These are phyloP conservation scores for Phortica okadai DNA, from an alignment of 2,888 invertebrate genomes.

Conservation along the genomic window DNA sequence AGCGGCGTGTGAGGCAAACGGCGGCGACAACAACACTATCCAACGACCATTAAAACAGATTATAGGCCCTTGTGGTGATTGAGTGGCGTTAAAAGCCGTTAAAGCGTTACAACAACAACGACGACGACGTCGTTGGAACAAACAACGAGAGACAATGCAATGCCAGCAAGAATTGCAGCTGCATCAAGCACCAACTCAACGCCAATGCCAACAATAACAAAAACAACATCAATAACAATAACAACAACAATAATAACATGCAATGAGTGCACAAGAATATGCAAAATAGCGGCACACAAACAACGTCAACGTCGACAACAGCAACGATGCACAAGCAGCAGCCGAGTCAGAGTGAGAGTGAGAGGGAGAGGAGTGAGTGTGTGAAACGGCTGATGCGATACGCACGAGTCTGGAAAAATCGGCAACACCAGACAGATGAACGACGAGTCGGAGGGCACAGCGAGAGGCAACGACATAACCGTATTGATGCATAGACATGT, in stretches of 20 bases:
- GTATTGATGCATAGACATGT: not conserved
- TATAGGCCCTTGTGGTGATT: slow-evolving; percentile 63
- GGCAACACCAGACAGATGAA: slow-evolving; percentile 8
- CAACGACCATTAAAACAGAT: slow-evolving; percentile 69
- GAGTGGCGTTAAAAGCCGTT: slow-evolving; percentile 67
- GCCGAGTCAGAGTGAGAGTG: not conserved
- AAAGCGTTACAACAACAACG: slow-evolving; percentile 52
- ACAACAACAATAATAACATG: slow-evolving; percentile 37
- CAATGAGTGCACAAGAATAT: slow-evolving; percentile 18
- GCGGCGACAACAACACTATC: not conserved
- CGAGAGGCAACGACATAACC: not conserved
- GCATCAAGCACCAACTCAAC: slow-evolving; percentile 32
- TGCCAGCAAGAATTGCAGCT: slow-evolving; percentile 30
- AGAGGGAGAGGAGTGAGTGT: slow-evolving; percentile 17
- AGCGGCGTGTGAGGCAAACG: not conserved
- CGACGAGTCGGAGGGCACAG: not conserved
- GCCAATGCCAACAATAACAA: slow-evolving; percentile 33
- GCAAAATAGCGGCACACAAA: slow-evolving; percentile 30
- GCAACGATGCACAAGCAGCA: not conserved
- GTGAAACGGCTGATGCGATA: slow-evolving; percentile 31
- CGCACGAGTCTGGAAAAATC: slow-evolving; percentile 13
- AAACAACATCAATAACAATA: slow-evolving; percentile 44
- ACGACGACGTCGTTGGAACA: not conserved
- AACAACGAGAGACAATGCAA: slow-evolving; percentile 23
- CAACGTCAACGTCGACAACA: not conserved